Percentiles rank a stretch among this genome's conserved stretches.
Conservation (phyloP, 2,888 invertebrate species). For the Uropetala carovei region DNA sequence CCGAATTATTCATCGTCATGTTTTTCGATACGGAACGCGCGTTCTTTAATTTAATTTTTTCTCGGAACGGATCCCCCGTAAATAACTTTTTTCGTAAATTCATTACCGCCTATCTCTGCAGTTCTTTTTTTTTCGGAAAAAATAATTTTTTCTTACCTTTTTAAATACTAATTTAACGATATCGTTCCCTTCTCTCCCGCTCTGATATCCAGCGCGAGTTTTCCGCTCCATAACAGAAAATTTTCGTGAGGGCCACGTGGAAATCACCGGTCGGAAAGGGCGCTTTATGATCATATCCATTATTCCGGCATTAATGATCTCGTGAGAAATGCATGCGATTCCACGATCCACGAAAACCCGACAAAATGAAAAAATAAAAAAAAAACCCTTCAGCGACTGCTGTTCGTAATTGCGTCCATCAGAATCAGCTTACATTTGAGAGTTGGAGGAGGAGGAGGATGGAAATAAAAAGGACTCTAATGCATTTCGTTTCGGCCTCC, state of each 20-base stretch:
- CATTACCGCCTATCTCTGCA: too few relatives aligned
- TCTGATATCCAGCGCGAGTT: neutral
- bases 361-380: neutral
- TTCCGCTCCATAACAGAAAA: neutral
- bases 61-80: too few relatives aligned
- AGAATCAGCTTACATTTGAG: neutral
- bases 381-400: neutral
- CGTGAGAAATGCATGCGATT: neutral
- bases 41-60: neutral
- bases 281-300: neutral
- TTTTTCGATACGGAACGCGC: neutral
- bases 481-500: neutral
- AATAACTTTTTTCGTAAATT: too few relatives aligned
- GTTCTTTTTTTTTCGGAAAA: too few relatives aligned
- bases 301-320: neutral
- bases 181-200: neutral
- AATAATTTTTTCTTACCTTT: neutral
- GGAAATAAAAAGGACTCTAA: neutral
- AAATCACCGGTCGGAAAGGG: neutral
- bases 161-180: neutral
- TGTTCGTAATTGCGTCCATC: slow-evolving; percentile 22
- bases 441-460: neutral
- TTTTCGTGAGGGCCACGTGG: neutral
- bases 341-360: neutral
- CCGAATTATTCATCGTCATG: neutral